Conservation (phyloP, 1,140 invertebrate genomes). For the Diachasma alloeum region DNA sequence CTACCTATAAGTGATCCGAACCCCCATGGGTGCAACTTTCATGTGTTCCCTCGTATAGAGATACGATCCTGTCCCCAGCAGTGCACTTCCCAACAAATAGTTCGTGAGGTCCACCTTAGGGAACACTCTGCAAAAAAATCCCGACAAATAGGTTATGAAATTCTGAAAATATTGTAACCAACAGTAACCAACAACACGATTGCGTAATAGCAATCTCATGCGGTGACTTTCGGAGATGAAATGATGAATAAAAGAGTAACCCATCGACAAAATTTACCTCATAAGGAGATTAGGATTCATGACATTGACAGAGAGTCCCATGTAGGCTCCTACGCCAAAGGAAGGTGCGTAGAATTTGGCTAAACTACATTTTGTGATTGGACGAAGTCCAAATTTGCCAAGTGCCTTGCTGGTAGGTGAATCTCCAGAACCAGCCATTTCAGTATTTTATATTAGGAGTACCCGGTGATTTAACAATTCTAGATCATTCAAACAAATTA, state of each 20-base stretch:
- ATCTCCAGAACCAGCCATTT: conserved; percentile 44
- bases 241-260: neutral
- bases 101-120: conserved; percentile 70
- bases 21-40: conserved; percentile 54
- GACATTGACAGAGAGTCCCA: conserved; percentile 71
- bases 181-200: neutral
- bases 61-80: conserved; percentile 71
- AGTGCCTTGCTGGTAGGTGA: conserved; percentile 35
- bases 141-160: no score
- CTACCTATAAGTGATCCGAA: conserved; percentile 68
- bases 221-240: neutral
- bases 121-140: conserved; percentile 65
- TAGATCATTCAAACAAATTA: neutral
- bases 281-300: conserved; percentile 72
- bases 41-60: conserved; percentile 72
- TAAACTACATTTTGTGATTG: conserved; percentile 68
- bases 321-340: conserved; percentile 70
- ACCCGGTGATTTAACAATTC: neutral
- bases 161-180: neutral
- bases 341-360: conserved; percentile 71
- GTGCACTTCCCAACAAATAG: conserved; percentile 66
- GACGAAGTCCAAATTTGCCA: conserved; percentile 66
- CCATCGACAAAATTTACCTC: conserved; percentile 55
- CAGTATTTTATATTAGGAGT: neutral
- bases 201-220: neutral